Conservation (phyloP, 2,113 vertebrate species). For the Bostrychus sinensis region DNA sequence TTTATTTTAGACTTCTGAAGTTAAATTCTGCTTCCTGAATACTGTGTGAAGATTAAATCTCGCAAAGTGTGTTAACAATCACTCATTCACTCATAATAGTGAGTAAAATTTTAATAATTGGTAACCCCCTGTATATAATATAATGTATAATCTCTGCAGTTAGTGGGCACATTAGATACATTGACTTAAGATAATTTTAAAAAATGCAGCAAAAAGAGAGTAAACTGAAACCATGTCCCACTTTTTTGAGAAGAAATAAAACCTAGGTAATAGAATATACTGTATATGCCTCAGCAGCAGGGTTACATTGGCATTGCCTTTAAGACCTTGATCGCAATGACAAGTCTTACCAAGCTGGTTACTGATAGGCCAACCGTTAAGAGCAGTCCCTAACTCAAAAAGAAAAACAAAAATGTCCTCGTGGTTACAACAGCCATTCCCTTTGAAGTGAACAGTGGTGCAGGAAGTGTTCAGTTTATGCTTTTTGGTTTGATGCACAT, state of each 20-base stretch:
- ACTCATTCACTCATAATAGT: conserved; percentile 78
- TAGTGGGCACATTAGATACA: conserved; percentile 76
- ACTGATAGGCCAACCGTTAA: conserved; percentile 23
- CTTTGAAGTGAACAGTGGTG: conserved; percentile 73
- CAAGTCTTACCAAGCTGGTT: conserved; percentile 24
- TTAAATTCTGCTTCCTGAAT: conserved; percentile 77
- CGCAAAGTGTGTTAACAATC: conserved; percentile 79
- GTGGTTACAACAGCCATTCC: conserved; percentile 68
- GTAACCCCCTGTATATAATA: conserved; percentile 72
- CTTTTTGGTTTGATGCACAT: conserved; percentile 82
- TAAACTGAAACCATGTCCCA: conserved; percentile 69
- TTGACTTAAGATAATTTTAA: conserved; percentile 66
- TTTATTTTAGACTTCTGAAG: conserved; percentile 67
- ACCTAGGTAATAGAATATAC: conserved; percentile 59
- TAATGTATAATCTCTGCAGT: conserved; percentile 73
- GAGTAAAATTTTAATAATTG: conserved; percentile 70
- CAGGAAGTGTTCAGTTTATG: conserved; percentile 64
- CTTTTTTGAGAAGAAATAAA: conserved; percentile 64
- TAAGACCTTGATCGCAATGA: neutral
- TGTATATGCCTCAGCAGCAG: conserved; percentile 71
- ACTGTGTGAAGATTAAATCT: conserved; percentile 76
- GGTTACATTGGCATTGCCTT: conserved; percentile 44
- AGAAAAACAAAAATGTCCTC: conserved; percentile 35
- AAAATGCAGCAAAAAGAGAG: conserved; percentile 73
- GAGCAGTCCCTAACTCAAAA: conserved; percentile 38